Evolutionary conservation across 2,797 vertebrate genomes (phyloP), one percentile per base, ranked within the genome.

Genomic region (Platyrinchus mystaceus): DNA sequence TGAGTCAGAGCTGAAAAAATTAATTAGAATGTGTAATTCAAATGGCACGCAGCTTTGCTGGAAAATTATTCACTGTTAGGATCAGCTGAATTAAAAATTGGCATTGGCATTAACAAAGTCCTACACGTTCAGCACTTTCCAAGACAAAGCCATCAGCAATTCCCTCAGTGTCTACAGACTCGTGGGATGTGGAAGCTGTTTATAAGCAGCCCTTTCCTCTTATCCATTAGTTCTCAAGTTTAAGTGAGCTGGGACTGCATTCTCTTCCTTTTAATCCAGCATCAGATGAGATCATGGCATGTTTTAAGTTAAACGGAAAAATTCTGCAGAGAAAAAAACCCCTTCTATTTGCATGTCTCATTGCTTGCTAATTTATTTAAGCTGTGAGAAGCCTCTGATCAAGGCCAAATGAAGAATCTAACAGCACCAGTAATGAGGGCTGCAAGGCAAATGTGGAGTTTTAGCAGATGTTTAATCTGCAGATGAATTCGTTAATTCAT

Each of bases 331-430:
- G 88, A 67, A 84, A 83, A 84, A 78, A 59, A 71, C n/a, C 64
- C 52, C 67, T 68, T 69, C 70, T 36, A 85, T 90, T 95, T 62
- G 56, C 74, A 80, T 95, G 94, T 95, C 90, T 92, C 89, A 30
- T 75, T 93, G 89, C 63, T 71, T 24, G 5, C 93, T 95, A 87
- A 97, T 95, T 93, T 76, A 47, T 90, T 95, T 87, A 95, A 95
- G 95, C 81, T 90, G 94, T 84, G 81, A 93, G 92, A 70, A 71
- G 62, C 69, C 85, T 96, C 93, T 95, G 84, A 93, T 95, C 70
- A 18, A 13, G 37, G 92, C 63, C 63, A 90, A 93, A 89, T 3
- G 90, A 91, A 77, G 91, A 90, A 44, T 78, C 84, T 75, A 81
- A 62, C 77, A 86, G 69, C 84, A 59, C 28, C 79, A 74, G 52